Base-by-base conservation (phyloP, 2,113 vertebrate genomes). In the Thymallus thymallus region DNA sequence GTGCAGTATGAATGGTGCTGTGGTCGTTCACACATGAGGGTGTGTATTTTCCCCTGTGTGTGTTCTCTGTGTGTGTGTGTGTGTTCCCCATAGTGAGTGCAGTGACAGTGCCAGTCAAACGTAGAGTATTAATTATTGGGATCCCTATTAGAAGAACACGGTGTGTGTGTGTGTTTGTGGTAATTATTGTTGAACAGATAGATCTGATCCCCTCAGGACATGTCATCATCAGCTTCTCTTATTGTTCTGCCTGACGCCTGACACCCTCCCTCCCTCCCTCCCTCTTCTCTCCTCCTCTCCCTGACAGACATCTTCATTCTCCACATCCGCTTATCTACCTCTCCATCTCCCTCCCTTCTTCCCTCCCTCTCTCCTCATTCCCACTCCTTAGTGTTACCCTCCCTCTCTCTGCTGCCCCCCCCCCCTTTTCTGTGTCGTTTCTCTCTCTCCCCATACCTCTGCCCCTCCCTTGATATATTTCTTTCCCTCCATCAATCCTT, bases 401-500 rank as follows among this genome's bases (percentile, higher is more conserved):
- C 62, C 4, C 24, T 29, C 23, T 29, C 62, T 22, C n/a, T 23
- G n/a, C 18, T 9, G 20, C 6, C 18, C 5, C 20, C 58, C 20
- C 56, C 20, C 58, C 22, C 58, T 61, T 10, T 20, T 20, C 13
- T 29, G 4, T 46, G 4, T 13, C 51, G 0, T 58, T 0, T 32
- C 26, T 35, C 29, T 20, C 10, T n/a, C 81, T 55, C 74, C 24
- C 65, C 63, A 73, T 71, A 75, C 26, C 0, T 77, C 62, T 74
- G 67, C 73, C 73, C 66, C 76, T 72, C 20, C 55, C 41, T n/a
- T n/a, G n/a, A n/a, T n/a, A n/a, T n/a, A n/a, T 6, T 18, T 81
- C 80, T 69, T 66, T 55, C 10, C 74, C 69, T 80, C 67, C 73
- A 23, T 75, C 71, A 24, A 10, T 60, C 1, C 64, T 30, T 74